Evolutionary conservation across 2,797 vertebrate genomes (phyloP).

Genomic region (Pogonophryne albipinna): DNA sequence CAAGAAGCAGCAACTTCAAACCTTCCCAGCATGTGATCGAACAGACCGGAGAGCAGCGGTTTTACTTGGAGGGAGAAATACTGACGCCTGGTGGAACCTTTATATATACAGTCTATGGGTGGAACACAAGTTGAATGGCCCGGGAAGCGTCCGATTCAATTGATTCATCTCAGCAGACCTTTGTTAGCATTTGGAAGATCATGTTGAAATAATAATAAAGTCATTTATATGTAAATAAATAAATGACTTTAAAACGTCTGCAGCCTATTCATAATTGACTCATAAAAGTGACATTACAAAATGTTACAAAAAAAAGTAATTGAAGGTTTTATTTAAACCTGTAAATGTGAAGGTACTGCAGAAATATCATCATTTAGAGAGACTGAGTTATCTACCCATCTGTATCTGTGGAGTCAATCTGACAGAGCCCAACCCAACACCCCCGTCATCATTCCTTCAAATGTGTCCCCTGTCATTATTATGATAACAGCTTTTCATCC

Average conservation of each 20-base stretch:
- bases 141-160: conserved; percentile 2
- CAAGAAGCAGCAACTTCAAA: conserved; percentile 77
- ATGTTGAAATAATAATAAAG: no score
- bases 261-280: conserved; percentile 17
- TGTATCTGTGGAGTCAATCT: neutral
- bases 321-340: neutral
- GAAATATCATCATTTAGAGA: neutral
- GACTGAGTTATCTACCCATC: neutral
- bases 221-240: neutral
- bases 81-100: conserved; percentile 76
- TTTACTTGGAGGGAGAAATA: conserved; percentile 50
- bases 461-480: neutral
- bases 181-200: conserved; percentile 67
- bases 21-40: conserved; percentile 77
- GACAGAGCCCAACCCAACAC: neutral
- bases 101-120: no score
- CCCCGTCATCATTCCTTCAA: neutral
- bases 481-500: neutral
- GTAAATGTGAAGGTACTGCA: neutral
- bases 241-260: neutral
- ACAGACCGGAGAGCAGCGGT: conserved; percentile 46
- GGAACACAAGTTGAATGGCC: conserved; percentile 31
- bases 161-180: conserved; percentile 56
- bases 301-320: conserved; percentile 8
- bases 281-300: conserved; percentile 23